Evolutionary conservation across 1,140 invertebrate genomes (phyloP), one percentile per base, ranked within the genome.

Genomic region (Pectinophora gossypiella): DNA sequence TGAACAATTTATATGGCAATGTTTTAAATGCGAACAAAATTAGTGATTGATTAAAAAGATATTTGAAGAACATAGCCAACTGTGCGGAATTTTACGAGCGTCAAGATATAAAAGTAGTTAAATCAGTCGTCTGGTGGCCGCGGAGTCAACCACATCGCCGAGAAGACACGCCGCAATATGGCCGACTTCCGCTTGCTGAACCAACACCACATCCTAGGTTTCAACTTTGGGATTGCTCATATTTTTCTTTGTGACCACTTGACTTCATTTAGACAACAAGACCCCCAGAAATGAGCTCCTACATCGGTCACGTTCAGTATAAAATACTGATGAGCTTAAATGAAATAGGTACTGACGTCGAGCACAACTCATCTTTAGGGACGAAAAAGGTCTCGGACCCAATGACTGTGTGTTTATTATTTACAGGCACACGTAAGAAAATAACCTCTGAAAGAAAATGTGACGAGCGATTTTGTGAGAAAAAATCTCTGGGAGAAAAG

Each of bases 41-140:
- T 32, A 2, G 23, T 15, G 22, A 54, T 54, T 54, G 51, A 54
- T 48, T 48, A 23, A 54, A 40, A 32, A 22, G 19, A 3, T 1
- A 16, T 19, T 16, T 43, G 18, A 32, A 51, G 32, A n/a, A 13
- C 13, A n/a, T 40, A 49, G 35, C 10, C 20, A 51, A 53, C 16
- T n/a, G 27, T 47, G 48, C 13, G 19, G 32, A 63, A 54, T 62
- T 73, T 73, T 70, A 73, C 57, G 59, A 68, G 59, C 64, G 42
- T 44, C 59, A 51, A 62, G 51, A 63, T 59, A 60, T 68, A 65
- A 70, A 68, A 70, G 57, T 65, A 60, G 62, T 59, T 65, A 57
- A 64, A 62, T 20, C 42, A 48, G 59, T 60, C 49, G 43, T 56
- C 60, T 55, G 56, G 52, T 64, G 38, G 38, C 15, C 27, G 10